These are phyloP conservation scores for Dendropsophus ebraccatus DNA, from an alignment of 2,113 vertebrate species.

Conservation along the genomic window DNA sequence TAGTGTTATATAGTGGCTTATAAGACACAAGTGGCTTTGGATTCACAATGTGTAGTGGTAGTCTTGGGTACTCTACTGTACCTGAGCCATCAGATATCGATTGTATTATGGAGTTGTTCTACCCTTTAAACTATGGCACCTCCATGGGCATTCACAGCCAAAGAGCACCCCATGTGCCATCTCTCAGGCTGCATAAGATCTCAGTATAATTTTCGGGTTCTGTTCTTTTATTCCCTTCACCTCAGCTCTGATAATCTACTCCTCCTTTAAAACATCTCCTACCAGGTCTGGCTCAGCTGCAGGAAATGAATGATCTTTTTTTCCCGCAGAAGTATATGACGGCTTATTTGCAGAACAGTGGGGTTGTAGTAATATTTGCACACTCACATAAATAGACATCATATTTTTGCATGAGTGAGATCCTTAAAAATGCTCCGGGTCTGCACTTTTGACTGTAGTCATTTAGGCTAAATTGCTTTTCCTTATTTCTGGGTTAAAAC, in stretches of 20 bases:
- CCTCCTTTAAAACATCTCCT: neutral
- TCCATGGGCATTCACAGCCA: too few species aligned
- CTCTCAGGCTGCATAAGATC: neutral
- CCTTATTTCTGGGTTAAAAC: constrained; percentile 29
- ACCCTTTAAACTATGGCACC: neutral
- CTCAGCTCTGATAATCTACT: neutral
- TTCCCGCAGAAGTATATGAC: neutral
- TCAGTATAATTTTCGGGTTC: neutral
- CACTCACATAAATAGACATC: constrained; percentile 5
- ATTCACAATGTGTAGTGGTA: too few species aligned
- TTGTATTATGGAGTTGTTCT: neutral
- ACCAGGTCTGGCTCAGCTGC: neutral
- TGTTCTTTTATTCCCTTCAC: neutral
- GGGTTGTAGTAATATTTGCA: constrained; percentile 14
- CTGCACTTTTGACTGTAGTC: constrained; percentile 28
- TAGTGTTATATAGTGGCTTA: too few species aligned
- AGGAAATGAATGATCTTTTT: neutral
- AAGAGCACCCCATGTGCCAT: neutral
- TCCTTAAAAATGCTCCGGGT: constrained; percentile 29
- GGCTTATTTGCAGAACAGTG: constrained; percentile 26
- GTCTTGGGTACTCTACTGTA: neutral
- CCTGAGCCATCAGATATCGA: neutral
- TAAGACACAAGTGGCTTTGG: too few species aligned
- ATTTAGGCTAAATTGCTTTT: constrained; percentile 46
- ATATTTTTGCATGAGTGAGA: constrained; percentile 16